Evolutionary conservation across 2,113 vertebrate genomes (phyloP).

Genomic region (Falcunculus frontatus): DNA sequence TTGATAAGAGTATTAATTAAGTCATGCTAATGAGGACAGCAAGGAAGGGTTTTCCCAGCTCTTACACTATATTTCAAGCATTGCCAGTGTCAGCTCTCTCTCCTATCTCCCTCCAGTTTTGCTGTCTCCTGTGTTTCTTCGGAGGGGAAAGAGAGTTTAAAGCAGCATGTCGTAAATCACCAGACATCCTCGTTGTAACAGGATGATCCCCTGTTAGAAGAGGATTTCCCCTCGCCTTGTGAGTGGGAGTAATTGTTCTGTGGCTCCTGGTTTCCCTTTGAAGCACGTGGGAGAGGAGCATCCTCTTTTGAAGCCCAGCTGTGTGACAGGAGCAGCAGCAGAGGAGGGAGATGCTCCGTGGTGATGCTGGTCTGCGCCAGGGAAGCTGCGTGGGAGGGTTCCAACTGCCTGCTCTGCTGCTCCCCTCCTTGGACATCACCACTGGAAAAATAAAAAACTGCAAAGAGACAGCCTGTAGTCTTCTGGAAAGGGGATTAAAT

Average conservation of each 20-base stretch:
- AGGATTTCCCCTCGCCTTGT: conserved; percentile 45
- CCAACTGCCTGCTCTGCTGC: background rate
- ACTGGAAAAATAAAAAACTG: rapidly evolving
- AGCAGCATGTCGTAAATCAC: conserved; percentile 27
- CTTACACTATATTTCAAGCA: background rate
- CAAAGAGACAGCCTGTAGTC: background rate
- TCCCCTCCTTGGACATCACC: background rate
- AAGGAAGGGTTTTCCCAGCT: background rate
- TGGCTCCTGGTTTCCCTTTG: conserved; percentile 43
- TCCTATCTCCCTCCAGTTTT: background rate
- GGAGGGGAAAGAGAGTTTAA: background rate
- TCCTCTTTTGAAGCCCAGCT: conserved; percentile 23
- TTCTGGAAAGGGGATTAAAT: background rate
- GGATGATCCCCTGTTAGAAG: conserved; percentile 42
- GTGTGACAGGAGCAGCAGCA: background rate
- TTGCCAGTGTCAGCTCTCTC: background rate
- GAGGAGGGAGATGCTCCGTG: background rate
- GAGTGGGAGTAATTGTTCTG: conserved; percentile 62
- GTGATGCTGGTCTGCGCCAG: background rate
- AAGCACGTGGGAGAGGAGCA: conserved; percentile 42
- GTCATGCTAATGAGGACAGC: conserved; percentile 11
- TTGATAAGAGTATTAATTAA: conserved; percentile 37
- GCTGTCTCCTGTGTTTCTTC: background rate
- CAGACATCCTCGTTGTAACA: conserved; percentile 40
- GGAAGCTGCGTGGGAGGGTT: background rate